Base-by-base conservation (phyloP, 2,797 vertebrate genomes). In the Argentina silus region DNA sequence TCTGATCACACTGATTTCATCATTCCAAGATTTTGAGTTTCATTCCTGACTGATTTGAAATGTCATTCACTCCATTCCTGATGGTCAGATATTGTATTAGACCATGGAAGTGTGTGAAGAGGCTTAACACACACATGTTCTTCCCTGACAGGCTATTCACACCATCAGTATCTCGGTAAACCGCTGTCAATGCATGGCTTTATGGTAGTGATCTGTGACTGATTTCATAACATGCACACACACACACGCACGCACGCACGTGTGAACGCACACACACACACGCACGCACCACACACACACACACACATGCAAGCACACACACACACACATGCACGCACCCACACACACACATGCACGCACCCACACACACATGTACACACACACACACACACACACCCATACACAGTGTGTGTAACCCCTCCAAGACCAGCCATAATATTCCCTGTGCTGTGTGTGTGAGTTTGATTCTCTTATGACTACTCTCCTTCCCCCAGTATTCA, bases 81-180 rank as follows among this genome's bases (percentile, higher is more conserved):
- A n/a, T n/a, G n/a, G n/a, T n/a, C n/a, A n/a, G n/a, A n/a, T n/a
- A n/a, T n/a, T n/a, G n/a, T n/a, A n/a, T n/a, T n/a, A n/a, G 11
- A 11, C 45, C 9, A n/a, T 21, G 7, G 43, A 69, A 10, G 27
- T 15, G 17, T 43, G 27, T 65, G 6, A 45, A 19, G 6, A 77
- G 79, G 66, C 66, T 88, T 36, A 89, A 87, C 69, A 72, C 80
- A 66, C 73, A 23, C 4, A 71, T 60, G 2, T 88, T 86, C 88
- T 81, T 78, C 69, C 80, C 76, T 45, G 79, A 89, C 92, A 93
- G 93, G 93, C 92, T 65, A 93, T 93, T 91, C 75, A 73, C 81
- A 91, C 83, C 86, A 92, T 93, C 92, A 93, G 91, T 80, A 76
- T 93, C 80, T 90, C 90, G 93, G 93, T 93, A 93, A 93, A 67